phyloP scores from a whole-genome alignment of 2,888 invertebrate species.

The Dexiosoma caninum region DNA sequence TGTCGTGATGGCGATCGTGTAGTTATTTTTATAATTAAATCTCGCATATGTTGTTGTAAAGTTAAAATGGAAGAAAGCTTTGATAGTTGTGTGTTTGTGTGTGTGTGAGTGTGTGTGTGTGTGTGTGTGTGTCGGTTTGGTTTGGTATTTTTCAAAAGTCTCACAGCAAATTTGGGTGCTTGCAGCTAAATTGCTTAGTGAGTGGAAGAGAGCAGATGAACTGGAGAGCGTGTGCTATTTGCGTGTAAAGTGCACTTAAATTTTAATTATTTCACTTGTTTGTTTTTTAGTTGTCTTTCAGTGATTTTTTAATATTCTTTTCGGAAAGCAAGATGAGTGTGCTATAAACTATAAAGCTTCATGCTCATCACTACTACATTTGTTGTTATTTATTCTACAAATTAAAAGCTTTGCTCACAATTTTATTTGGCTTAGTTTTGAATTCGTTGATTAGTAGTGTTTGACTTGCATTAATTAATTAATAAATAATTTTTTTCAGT shows the following conservation, averaged over 20 bases:
- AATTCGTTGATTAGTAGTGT: conserved; percentile 32
- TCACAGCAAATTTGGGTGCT: conserved; percentile 51
- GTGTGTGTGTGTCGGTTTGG: no score
- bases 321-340: conserved; percentile 35
- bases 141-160: conserved; percentile 19
- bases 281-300: background rate
- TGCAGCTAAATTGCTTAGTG: conserved; percentile 48
- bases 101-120: no score
- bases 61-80: conserved; percentile 60
- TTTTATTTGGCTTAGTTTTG: conserved; percentile 21
- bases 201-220: conserved; percentile 37
- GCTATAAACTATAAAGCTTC: conserved; percentile 61
- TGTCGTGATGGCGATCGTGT: conserved; percentile 1
- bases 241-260: conserved; percentile 18
- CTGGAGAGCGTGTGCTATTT: conserved; percentile 37
- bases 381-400: conserved; percentile 8
- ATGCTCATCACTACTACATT: conserved; percentile 55
- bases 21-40: background rate
- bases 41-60: conserved; percentile 14
- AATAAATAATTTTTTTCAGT: conserved; percentile 12
- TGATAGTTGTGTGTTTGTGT: no score
- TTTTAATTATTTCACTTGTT: background rate
- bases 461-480: conserved; percentile 5
- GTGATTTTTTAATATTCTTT: conserved; percentile 9
- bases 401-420: conserved; percentile 36